Percentiles rank a stretch among this genome's conserved stretches.
These are phyloP conservation scores for Ceratina calcarata DNA, from an alignment of 1,140 invertebrate species.

Conservation along the genomic window DNA sequence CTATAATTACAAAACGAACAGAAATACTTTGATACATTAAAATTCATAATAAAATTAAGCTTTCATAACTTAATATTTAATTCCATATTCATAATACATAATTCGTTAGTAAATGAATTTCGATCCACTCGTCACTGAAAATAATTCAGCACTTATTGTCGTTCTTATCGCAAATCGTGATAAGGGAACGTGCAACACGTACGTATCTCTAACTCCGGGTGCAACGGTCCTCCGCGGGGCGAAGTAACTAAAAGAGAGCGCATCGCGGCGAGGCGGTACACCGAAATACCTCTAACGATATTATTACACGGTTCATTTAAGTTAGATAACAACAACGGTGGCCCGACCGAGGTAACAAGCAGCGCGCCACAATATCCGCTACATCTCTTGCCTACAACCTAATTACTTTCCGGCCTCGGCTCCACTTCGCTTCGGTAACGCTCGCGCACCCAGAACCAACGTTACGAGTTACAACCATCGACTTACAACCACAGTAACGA, in stretches of 20 bases:
- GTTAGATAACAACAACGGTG: slow-evolving; percentile 78
- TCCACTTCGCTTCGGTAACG: slow-evolving; percentile 51
- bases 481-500: slow-evolving; percentile 10
- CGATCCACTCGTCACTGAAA: not conserved
- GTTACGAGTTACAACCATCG: slow-evolving; percentile 54
- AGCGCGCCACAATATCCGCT: slow-evolving; percentile 73
- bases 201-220: not conserved
- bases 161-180: not conserved
- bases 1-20: too few species aligned
- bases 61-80: too few species aligned
- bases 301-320: slow-evolving; percentile 79
- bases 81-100: too few species aligned
- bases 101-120: too few species aligned
- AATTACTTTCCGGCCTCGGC: slow-evolving; percentile 75
- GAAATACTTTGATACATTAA: too few species aligned
- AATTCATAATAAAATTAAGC: too few species aligned
- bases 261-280: slow-evolving; percentile 32
- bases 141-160: not conserved
- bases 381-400: slow-evolving; percentile 77
- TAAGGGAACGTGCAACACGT: slow-evolving; percentile 13
- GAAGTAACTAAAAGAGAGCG: slow-evolving; percentile 33
- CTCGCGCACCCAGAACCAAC: slow-evolving; percentile 34
- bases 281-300: slow-evolving; percentile 75
- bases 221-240: not conserved
- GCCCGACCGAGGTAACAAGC: slow-evolving; percentile 59